These are phyloP conservation scores for Melopsittacus undulatus DNA, from an alignment of 2,797 vertebrate species.

Conservation along the genomic window DNA sequence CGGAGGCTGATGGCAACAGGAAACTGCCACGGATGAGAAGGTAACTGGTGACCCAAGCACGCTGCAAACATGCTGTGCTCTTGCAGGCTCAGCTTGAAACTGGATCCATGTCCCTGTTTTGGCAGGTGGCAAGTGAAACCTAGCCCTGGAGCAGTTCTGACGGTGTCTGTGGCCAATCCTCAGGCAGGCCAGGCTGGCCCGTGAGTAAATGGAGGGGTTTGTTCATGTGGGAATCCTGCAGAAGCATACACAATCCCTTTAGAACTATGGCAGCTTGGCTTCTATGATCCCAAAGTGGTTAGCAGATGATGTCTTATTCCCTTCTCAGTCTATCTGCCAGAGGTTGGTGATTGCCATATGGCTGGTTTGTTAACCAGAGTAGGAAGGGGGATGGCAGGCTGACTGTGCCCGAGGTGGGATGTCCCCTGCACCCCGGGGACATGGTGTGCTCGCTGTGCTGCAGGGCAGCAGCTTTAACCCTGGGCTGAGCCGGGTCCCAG, in stretches of 20 bases:
- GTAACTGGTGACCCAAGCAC: slow-evolving; percentile 44
- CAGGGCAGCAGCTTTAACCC: background rate
- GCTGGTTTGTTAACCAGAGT: background rate
- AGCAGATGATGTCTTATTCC: background rate
- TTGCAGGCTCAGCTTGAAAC: background rate
- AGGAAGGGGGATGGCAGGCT: background rate
- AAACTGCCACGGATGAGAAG: slow-evolving; percentile 51
- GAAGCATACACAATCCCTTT: slow-evolving; percentile 24
- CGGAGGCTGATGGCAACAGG: background rate
- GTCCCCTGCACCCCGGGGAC: background rate
- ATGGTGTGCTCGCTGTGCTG: accelerated
- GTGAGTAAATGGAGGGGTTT: slow-evolving; percentile 68
- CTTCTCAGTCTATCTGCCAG: background rate
- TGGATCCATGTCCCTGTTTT: slow-evolving; percentile 35
- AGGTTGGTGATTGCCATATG: background rate
- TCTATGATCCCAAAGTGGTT: background rate
- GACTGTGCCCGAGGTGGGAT: background rate
- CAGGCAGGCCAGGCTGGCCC: slow-evolving; percentile 34
- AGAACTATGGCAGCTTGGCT: background rate
- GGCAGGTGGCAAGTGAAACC: slow-evolving; percentile 67
- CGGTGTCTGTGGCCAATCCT: slow-evolving; percentile 74
- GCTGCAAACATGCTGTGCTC: background rate
- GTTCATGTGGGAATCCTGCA: background rate
- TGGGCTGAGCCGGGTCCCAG: background rate
- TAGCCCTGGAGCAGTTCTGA: slow-evolving; percentile 71